Percentiles rank a stretch among this genome's conserved stretches.
These are phyloP conservation scores for Drosophila nr. medialis DNA, from an alignment of 2,888 invertebrate genomes.

Conservation along the genomic window DNA sequence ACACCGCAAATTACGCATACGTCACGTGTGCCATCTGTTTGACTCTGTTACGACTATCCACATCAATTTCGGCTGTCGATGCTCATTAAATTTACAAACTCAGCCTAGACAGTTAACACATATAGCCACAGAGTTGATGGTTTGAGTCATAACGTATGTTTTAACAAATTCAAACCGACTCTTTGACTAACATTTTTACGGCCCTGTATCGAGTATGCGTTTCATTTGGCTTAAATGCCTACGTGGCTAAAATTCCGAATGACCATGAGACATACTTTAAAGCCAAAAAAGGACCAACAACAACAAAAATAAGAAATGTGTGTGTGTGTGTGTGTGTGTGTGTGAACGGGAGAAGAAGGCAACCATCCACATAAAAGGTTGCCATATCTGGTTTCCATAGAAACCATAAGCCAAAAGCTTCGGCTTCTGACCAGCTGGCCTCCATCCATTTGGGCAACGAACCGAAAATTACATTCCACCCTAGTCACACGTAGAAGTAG, in stretches of 20 bases:
- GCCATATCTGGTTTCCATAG: not conserved
- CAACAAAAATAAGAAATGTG: not conserved
- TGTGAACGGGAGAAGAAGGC: too few species aligned
- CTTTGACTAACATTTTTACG: constrained; percentile 51
- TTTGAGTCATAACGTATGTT: not conserved
- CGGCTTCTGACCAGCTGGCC: not conserved
- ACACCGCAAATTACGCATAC: constrained; percentile 43
- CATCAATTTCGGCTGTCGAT: constrained; percentile 43
- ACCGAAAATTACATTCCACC: constrained; percentile 18
- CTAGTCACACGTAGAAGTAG: not conserved
- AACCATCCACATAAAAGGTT: not conserved
- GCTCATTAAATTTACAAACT: constrained; percentile 26
- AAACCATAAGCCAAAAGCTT: not conserved
- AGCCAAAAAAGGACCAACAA: constrained; percentile 14
- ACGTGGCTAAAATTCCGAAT: constrained; percentile 57
- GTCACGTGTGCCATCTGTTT: constrained; percentile 20
- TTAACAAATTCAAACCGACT: constrained; percentile 28
- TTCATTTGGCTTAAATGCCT: constrained; percentile 42
- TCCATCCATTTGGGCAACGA: constrained; percentile 33
- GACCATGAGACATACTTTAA: constrained; percentile 15
- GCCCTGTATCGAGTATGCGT: constrained; percentile 24
- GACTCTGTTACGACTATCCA: constrained; percentile 23
- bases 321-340: too few species aligned
- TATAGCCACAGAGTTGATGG: not conserved
- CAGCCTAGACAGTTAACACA: not conserved